These are phyloP conservation scores for Agrilus planipennis DNA, from an alignment of 1,140 invertebrate genomes.

Conservation along the genomic window DNA sequence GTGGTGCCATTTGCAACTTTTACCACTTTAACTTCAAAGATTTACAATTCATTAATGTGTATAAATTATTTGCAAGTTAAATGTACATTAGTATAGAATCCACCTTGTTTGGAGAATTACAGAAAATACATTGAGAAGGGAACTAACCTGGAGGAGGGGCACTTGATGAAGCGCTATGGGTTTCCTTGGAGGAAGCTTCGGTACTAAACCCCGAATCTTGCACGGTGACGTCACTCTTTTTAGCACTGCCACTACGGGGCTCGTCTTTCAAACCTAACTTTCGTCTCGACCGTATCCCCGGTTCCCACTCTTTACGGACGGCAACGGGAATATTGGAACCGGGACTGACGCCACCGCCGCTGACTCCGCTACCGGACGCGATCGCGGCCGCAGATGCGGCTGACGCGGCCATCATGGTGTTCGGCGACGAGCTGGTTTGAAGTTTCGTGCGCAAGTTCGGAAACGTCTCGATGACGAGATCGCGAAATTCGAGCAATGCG, in stretches of 20 bases:
- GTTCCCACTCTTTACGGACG: constrained; percentile 36
- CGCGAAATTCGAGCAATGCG: constrained; percentile 75
- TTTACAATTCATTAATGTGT: too few species aligned
- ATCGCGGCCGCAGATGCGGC: too few species aligned
- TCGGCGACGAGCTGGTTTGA: constrained; percentile 39
- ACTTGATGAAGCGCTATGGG: constrained; percentile 46
- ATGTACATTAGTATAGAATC: too few species aligned
- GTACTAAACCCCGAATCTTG: constrained; percentile 79
- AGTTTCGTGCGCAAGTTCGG: constrained; percentile 76
- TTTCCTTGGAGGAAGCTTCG: constrained; percentile 66
- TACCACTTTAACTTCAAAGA: too few species aligned
- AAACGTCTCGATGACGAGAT: constrained; percentile 83
- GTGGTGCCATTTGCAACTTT: too few species aligned
- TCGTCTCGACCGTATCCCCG: constrained; percentile 62
- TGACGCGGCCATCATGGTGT: constrained; percentile 25
- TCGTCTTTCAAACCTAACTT: constrained; percentile 42
- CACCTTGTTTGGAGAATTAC: too few species aligned
- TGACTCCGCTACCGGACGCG: too few species aligned
- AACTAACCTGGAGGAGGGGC: constrained; percentile 39
- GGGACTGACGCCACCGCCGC: too few species aligned
- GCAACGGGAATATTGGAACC: constrained; percentile 30
- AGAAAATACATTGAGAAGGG: too few species aligned
- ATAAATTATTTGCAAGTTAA: too few species aligned
- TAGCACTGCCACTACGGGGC: constrained; percentile 44
- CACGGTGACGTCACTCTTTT: constrained; percentile 48